Evolutionary conservation across 2,888 invertebrate species (phyloP), one percentile per base, ranked within the genome.

Genomic region (Sinotaia quadrata): DNA sequence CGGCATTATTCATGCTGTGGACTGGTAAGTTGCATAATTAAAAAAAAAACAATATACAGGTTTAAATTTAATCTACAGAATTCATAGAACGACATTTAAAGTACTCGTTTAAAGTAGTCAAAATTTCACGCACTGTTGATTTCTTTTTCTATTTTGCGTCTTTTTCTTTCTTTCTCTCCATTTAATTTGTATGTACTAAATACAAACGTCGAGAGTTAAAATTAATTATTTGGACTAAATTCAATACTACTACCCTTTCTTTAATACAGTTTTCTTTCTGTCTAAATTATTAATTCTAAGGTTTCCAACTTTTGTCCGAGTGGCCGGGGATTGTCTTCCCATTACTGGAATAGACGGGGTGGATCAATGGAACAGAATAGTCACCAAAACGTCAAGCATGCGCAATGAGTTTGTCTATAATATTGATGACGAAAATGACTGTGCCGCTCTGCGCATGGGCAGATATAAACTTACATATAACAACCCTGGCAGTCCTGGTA

Each of bases 1-100:
- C 18, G 54, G 54, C 2, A 24, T 54, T 29, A 27, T 54, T 2
- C 54, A 54, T 8, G 54, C 54, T 54, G 54, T 54, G 8, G 54
- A 54, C 54, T 54, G 54, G 54, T 54, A 54, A 1, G 5, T 21
- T 24, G 2, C 5, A 8, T 18, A 8, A 18, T 29, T 54, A 12
- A 10, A n/a, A n/a, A n/a, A n/a, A n/a, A n/a, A n/a, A n/a, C n/a
- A n/a, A n/a, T n/a, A n/a, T n/a, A 47, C 18, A 18, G 8, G 21
- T 47, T 47, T 47, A 21, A 7, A 47, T 47, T 8, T 8, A 18
- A 8, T n/a, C 47, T 47, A 18, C 24, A 4, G 7, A 21, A 47
- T 4, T 4, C 18, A 8, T 47, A 18, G 47, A n/a, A n/a, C n/a
- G n/a, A n/a, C n/a, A n/a, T n/a, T n/a, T n/a, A n/a, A n/a, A n/a